Base-by-base conservation (phyloP, 2,113 vertebrate genomes). In the Myotis lucifugus region DNA sequence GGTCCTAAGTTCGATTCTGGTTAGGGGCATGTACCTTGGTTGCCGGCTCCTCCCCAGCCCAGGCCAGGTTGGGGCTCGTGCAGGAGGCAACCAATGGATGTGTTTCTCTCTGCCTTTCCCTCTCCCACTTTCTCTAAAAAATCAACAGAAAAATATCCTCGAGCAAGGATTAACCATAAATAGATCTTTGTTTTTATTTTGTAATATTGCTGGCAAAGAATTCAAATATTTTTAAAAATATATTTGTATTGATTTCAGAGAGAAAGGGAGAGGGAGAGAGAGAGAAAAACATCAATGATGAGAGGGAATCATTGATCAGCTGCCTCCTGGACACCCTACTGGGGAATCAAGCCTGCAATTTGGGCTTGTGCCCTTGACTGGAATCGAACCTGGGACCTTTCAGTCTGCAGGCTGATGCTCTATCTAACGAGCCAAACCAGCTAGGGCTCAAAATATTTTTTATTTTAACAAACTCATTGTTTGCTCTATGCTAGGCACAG, bases 111-210 rank as follows among this genome's bases (percentile, higher is more conserved):
- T 61, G 59, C 59, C 56, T 27, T 61, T 27, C 59, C 59, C 59
- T 27, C 59, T 61, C 59, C 25, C 59, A 61, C 59, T 27, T 61
- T 61, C 59, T 61, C 59, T 61, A 61, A 61, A 61, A 61, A 27
- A 61, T 61, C 10, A 61, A 61, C 4, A 61, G 23, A 61, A 61
- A 61, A 61, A 27, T 61, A 61, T 61, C 9, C 25, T 61, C 25
- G 1, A 4, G 25, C 10, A 1, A 61, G 25, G 59, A 61, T 61
- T 61, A 61, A 61, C 59, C 25, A 61, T 50, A 87, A 86, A 29
- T 82, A 79, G 25, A 76, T 64, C 25, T 11, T 67, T 88, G 50
- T 50, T 93, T 87, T 94, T 52, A 27, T 92, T 67, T 90, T 86
- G 8, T 54, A 29, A 19, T 21, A 1, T 76, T 86, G 54, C 29